Percentiles rank a stretch among this genome's conserved stretches.
Conservation (phyloP, 2,888 invertebrate genomes). For the Caenorhabditis sp. region DNA sequence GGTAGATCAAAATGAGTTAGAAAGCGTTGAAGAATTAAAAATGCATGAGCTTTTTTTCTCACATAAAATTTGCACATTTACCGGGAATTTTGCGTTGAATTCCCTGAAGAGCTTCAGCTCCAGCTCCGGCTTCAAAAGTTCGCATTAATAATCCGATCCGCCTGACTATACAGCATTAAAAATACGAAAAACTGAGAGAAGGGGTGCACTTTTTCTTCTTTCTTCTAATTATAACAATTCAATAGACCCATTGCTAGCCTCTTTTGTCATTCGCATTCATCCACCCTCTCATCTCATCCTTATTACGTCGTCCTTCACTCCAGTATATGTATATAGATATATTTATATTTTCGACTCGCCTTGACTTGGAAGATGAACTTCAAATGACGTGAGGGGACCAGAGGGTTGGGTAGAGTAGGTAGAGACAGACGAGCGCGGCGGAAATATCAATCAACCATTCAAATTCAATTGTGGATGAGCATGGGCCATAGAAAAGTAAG, state of each 20-base stretch:
- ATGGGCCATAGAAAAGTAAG: neutral
- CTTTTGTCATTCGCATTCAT: neutral
- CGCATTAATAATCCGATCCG: no score
- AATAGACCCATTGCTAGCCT: neutral
- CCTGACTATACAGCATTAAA: no score
- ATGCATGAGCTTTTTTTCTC: neutral
- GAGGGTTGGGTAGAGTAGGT: neutral
- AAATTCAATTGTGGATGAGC: slow-evolving; percentile 44
- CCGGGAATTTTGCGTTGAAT: no score
- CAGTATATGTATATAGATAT: no score
- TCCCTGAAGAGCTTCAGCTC: no score
- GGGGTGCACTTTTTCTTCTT: slow-evolving; percentile 5
- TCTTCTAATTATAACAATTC: neutral
- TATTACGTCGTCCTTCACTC: slow-evolving; percentile 20
- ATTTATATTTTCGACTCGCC: no score
- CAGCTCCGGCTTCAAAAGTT: no score
- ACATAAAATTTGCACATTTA: neutral
- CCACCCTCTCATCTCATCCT: slow-evolving; percentile 1
- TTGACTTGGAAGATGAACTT: no score
- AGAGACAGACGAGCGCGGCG: slow-evolving; percentile 4
- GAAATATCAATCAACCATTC: slow-evolving; percentile 60
- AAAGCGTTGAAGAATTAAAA: no score
- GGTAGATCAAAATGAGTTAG: neutral
- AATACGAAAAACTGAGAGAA: no score
- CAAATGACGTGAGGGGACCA: slow-evolving; percentile 32